Evolutionary conservation across 2,797 vertebrate species (phyloP), one percentile per base, ranked within the genome.

Genomic region (Gallirallus australis): DNA sequence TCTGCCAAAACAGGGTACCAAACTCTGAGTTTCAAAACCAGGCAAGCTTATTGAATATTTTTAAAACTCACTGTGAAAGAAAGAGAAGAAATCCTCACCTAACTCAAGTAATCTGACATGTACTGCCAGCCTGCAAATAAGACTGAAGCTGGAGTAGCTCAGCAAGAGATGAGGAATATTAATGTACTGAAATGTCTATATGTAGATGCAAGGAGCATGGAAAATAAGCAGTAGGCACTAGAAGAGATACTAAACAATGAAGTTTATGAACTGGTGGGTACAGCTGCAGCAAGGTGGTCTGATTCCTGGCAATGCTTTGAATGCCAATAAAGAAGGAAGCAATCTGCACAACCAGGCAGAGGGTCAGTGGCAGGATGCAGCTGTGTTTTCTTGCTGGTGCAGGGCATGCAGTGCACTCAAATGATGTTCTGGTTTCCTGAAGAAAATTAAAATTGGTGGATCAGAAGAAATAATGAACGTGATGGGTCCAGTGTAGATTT

Each of bases 121-220:
- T 85, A n/a, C 39, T 64, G 47, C 65, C 54, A 90, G 50, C 69
- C 73, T 87, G 80, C 73, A 85, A 84, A 82, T 75, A 77, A 83
- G 64, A 39, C 57, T 68, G 66, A 80, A 82, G 68, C 56, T 93
- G 61, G 50, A 84, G 53, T n/a, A 87, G n/a, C 65, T 90, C 78
- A 42, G 24, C 60, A 89, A 82, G 77, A 80, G 78, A 89, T 54
- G 45, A 87, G 90, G 91, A 95, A 63, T 93, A 85, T 90, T 73
- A 93, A 92, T 69, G n/a, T 39, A 31, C 64, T 66, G 47, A 88
- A 61, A 82, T 90, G 57, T 89, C 83, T 96, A 15, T 75, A 56
- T 1, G 1, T 82, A 57, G 57, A 82, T 92, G 80, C 88, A 86
- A 82, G 64, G 27, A 92, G 80, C 77, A 80, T 82, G 71, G 90